These are phyloP conservation scores for Calliphora vomitoria DNA, from an alignment of 2,888 invertebrate species.

Conservation along the genomic window DNA sequence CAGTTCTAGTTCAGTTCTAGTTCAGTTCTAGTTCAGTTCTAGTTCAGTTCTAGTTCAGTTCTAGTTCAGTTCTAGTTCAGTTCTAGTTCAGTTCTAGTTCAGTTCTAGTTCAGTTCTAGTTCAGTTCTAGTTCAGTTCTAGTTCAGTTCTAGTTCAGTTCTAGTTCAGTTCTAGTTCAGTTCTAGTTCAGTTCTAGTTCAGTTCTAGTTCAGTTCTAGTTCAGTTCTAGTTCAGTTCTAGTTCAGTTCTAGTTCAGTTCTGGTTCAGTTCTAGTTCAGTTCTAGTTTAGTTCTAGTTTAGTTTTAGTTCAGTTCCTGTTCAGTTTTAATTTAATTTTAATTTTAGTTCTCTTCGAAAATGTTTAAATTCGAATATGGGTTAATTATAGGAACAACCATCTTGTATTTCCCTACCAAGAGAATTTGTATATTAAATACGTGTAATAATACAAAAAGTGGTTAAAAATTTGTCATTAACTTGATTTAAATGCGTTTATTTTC, in stretches of 20 bases:
- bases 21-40: background rate
- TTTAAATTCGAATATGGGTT: background rate
- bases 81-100: background rate
- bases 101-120: background rate
- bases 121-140: background rate
- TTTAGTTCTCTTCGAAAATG: too few relatives aligned
- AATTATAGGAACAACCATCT: background rate
- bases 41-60: background rate
- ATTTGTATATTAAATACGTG: background rate
- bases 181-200: background rate
- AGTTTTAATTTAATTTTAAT: too few relatives aligned
- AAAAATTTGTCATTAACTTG: slow-evolving; percentile 55
- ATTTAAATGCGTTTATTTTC: slow-evolving; percentile 49
- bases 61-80: background rate
- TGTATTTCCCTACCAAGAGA: background rate
- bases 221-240: background rate
- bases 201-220: slow-evolving; percentile 1
- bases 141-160: background rate
- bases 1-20: background rate
- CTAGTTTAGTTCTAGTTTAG: background rate
- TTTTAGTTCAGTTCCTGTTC: background rate
- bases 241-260: background rate
- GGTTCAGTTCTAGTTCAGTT: background rate
- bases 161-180: background rate
- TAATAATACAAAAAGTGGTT: slow-evolving; percentile 30